These are phyloP conservation scores for Hippocampus abdominalis DNA, from an alignment of 2,113 vertebrate genomes.

Conservation along the genomic window DNA sequence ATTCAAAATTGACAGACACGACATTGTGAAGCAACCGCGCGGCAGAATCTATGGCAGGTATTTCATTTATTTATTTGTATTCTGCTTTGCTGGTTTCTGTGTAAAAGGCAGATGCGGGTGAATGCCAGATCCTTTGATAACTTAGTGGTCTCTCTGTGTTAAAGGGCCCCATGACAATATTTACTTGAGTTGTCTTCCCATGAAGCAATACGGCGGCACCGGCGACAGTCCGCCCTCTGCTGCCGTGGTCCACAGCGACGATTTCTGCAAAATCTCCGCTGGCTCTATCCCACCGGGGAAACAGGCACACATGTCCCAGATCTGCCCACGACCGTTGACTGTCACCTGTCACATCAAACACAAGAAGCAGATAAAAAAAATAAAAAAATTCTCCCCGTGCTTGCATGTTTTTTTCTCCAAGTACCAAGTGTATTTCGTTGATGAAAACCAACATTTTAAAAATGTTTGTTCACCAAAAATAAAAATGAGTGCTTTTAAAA, in stretches of 20 bases:
- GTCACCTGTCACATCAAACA: slow-evolving; percentile 58
- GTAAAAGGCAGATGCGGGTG: neutral
- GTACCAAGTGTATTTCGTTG: neutral
- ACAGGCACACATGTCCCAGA: slow-evolving; percentile 77
- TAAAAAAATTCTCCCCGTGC: too few relatives aligned
- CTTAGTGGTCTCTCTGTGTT: too few relatives aligned
- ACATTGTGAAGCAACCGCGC: neutral
- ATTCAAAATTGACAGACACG: neutral
- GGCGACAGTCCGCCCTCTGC: slow-evolving; percentile 68
- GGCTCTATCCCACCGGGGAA: slow-evolving; percentile 74
- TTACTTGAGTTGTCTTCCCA: slow-evolving; percentile 65
- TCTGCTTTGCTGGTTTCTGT: too few relatives aligned
- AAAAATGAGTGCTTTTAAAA: too few relatives aligned
- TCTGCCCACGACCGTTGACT: slow-evolving; percentile 66
- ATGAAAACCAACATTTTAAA: too few relatives aligned
- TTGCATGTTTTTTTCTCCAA: neutral
- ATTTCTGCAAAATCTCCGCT: slow-evolving; percentile 72
- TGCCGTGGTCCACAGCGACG: slow-evolving; percentile 71
- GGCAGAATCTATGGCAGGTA: too few relatives aligned
- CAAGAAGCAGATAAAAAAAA: neutral
- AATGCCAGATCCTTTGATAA: neutral
- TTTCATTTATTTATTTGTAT: too few relatives aligned
- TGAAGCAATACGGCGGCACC: slow-evolving; percentile 43
- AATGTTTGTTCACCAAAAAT: too few relatives aligned
- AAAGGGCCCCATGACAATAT: neutral